phyloP scores from a whole-genome alignment of 1,140 invertebrate genomes.

The Eciton burchellii region DNA sequence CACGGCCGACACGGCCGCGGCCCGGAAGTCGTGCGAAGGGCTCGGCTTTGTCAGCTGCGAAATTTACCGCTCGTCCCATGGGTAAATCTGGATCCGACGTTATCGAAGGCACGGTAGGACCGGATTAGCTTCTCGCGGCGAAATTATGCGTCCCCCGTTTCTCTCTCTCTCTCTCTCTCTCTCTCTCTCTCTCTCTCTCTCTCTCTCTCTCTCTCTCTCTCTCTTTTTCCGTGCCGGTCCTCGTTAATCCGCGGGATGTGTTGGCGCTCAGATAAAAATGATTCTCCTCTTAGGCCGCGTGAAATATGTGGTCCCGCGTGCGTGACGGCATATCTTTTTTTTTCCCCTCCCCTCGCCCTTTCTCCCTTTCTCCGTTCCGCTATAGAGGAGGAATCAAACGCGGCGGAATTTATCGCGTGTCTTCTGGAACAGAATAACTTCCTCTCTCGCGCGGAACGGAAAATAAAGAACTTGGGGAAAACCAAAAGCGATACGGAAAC shows the following conservation, averaged over 20 bases:
- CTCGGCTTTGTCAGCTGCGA: conserved; percentile 68
- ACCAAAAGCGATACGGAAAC: not conserved
- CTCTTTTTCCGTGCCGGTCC: conserved; percentile 23
- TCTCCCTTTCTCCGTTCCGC: too few relatives aligned
- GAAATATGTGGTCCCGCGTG: conserved; percentile 2
- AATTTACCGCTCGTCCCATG: conserved; percentile 67
- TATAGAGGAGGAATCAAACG: not conserved
- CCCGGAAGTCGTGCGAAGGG: conserved; percentile 59
- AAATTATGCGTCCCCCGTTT: conserved; percentile 67
- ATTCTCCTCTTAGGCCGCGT: not conserved
- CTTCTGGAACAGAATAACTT: not conserved
- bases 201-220: not conserved
- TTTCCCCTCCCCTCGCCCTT: not conserved
- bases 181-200: too few relatives aligned
- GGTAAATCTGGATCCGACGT: conserved; percentile 61
- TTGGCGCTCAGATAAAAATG: conserved; percentile 24
- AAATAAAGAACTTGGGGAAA: too few relatives aligned
- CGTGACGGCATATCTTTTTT: not conserved
- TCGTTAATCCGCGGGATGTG: conserved; percentile 38
- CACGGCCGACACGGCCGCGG: conserved; percentile 17
- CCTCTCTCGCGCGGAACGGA: not conserved
- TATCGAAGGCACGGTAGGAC: conserved; percentile 55
- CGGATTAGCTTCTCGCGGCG: conserved; percentile 63
- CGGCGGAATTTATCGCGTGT: not conserved
- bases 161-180: conserved; percentile 16